A percentile compares a stretch with the other conserved stretches of the same genome.
These are phyloP conservation scores for Thecophora atra DNA, from an alignment of 2,888 invertebrate genomes.

Conservation along the genomic window DNA sequence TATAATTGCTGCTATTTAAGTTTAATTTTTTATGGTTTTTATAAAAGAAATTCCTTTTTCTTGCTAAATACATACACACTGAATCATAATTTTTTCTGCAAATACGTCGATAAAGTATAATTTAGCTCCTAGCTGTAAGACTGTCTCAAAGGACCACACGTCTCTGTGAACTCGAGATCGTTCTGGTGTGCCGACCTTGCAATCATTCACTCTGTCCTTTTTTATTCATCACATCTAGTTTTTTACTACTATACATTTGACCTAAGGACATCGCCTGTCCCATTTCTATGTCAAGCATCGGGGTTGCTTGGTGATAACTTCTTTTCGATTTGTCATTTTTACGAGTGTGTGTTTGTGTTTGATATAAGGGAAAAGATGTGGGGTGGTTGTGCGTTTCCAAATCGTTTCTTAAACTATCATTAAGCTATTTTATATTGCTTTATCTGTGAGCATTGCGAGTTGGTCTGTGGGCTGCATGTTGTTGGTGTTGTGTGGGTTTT, in stretches of 20 bases:
- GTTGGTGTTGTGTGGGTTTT: slow-evolving; percentile 31
- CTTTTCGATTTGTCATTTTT: slow-evolving; percentile 26
- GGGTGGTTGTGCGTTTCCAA: slow-evolving; percentile 2
- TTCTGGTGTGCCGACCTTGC: slow-evolving; percentile 5
- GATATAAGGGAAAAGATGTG: too few relatives aligned
- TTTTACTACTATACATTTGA: slow-evolving; percentile 13
- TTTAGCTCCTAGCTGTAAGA: too few relatives aligned
- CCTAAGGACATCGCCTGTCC: slow-evolving; percentile 27
- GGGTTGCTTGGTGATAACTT: slow-evolving; percentile 28
- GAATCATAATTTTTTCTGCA: too few relatives aligned
- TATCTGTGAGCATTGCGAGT: not conserved
- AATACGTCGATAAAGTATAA: too few relatives aligned
- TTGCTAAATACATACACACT: too few relatives aligned
- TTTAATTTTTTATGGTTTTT: too few relatives aligned
- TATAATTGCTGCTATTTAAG: too few relatives aligned
- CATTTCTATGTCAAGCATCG: not conserved
- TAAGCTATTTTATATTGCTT: slow-evolving; percentile 10
- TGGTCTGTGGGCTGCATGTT: slow-evolving; percentile 17
- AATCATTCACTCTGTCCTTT: not conserved
- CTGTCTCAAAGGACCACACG: not conserved
- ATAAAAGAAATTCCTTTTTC: too few relatives aligned
- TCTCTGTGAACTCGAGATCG: not conserved
- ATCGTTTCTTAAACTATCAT: slow-evolving; percentile 35
- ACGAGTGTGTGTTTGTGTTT: slow-evolving; percentile 12
- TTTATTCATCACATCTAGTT: not conserved